Base-by-base conservation (phyloP, 2,797 vertebrate species). In the Chlorospingus flavigularis region DNA sequence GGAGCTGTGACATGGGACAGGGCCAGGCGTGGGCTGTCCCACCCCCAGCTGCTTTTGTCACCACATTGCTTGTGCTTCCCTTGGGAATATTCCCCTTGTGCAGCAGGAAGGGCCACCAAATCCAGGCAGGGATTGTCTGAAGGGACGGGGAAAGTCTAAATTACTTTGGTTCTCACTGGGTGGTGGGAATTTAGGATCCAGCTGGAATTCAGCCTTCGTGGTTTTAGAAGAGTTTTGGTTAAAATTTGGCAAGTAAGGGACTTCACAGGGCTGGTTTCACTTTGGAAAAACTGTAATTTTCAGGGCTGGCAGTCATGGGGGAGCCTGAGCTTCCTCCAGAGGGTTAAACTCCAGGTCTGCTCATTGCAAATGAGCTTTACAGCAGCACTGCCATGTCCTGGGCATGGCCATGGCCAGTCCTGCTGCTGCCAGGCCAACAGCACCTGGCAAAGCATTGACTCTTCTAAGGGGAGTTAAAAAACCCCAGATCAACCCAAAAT, bases 41-140 rank as follows among this genome's bases (percentile, higher is more conserved):
- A 31, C 18, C 66, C 50, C 40, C 62, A 25, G 51, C 81, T 53
- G 24, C 14, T 39, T 65, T n/a, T n/a, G 4, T 19, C 53, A n/a
- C 31, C 70, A 13, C 4, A 1, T 47, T 40, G 20, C 11, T 13
- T 21, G 57, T 50, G 80, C 20, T 81, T 57, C 42, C 61, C 50
- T 45, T 4, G 4, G 0, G 0, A 40, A 2, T 33, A 12, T 39
- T 61, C 57, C 50, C 60, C 17, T 28, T 6, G 39, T 72, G 24
- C 47, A 50, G 45, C 71, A 21, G 31, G n/a, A 20, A 17, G 19
- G 39, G 77, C n/a, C 61, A 21, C 70, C 11, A 2, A 45, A 57
- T n/a, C 26, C 53, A 39, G 62, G 66, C 18, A 16, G 54, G 71
- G 82, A 6, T 8, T 58, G 31, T 17, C 37, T 37, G 5, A 47